Percentiles rank a stretch among this genome's conserved stretches.
Conservation (phyloP, 2,888 invertebrate species). For the Cremastinae sp. region DNA sequence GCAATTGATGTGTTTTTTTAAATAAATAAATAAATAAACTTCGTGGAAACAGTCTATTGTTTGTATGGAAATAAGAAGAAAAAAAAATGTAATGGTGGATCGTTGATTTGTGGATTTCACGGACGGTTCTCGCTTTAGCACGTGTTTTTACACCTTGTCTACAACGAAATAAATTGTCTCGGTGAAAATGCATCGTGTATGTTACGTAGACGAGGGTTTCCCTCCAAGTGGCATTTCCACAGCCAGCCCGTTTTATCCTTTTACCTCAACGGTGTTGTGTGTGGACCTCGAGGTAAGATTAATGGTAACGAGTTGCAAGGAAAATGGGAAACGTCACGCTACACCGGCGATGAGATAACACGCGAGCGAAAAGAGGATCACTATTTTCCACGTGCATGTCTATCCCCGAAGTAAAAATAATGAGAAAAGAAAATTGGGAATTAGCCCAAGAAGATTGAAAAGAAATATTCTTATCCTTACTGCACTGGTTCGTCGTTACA, state of each 20-base stretch:
- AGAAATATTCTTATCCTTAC: background rate
- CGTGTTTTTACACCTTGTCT: constrained; percentile 65
- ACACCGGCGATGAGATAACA: constrained; percentile 43
- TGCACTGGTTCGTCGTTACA: too few relatives aligned
- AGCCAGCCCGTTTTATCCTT: constrained; percentile 43
- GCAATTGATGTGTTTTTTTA: too few relatives aligned
- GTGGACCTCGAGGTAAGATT: constrained; percentile 56
- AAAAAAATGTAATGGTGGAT: constrained; percentile 1
- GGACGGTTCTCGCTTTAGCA: constrained; percentile 53
- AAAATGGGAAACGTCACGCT: constrained; percentile 61
- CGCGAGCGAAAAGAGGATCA: constrained; percentile 25
- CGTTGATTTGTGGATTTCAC: constrained; percentile 22
- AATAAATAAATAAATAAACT: too few relatives aligned
- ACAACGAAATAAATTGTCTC: constrained; percentile 64
- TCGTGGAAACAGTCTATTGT: too few relatives aligned
- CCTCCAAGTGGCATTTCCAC: constrained; percentile 51
- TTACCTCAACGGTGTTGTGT: constrained; percentile 23
- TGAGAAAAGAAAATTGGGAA: background rate
- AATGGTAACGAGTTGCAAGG: constrained; percentile 62
- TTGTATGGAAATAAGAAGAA: background rate
- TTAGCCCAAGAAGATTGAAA: background rate
- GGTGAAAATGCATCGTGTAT: constrained; percentile 33
- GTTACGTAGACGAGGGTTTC: constrained; percentile 26
- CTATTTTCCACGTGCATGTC: background rate
- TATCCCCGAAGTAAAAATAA: background rate